Conservation (phyloP, 2,797 vertebrate genomes). For the Poecilia wingei region DNA sequence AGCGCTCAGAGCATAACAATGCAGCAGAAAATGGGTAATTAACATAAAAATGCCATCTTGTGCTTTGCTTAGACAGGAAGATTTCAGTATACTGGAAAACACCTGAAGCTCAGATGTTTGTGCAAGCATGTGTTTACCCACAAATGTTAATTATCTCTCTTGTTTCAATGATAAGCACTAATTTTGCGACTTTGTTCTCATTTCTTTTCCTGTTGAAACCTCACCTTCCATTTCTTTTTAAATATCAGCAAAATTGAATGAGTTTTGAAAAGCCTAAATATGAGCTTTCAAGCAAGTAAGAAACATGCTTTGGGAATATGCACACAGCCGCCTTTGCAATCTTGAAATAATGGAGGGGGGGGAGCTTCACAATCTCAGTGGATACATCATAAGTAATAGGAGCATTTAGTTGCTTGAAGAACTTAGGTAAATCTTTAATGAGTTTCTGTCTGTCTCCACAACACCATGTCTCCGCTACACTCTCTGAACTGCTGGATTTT, state of each 20-base stretch:
- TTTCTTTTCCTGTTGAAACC: conserved; percentile 10
- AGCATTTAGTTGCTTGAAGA: conserved; percentile 8
- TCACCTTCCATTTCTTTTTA: conserved; percentile 13
- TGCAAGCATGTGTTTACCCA: conserved; percentile 38
- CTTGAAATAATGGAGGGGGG: conserved; percentile 1
- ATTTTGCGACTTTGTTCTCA: conserved; percentile 22
- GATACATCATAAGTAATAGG: neutral
- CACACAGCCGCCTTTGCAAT: neutral
- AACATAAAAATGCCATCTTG: conserved; percentile 63
- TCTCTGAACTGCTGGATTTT: neutral
- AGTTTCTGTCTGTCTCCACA: neutral
- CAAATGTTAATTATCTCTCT: conserved; percentile 63
- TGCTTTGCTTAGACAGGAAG: conserved; percentile 32
- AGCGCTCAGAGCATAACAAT: conserved; percentile 64
- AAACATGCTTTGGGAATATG: neutral
- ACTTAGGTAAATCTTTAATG: conserved; percentile 3
- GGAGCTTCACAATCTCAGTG: neutral
- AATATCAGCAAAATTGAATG: conserved; percentile 5
- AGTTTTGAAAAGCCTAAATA: conserved; percentile 7
- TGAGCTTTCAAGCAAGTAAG: conserved; percentile 12
- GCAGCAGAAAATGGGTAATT: conserved; percentile 65
- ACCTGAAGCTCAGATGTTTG: conserved; percentile 36
- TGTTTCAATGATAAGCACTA: conserved; percentile 52
- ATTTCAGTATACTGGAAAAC: conserved; percentile 29
- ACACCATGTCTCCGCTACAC: neutral